phyloP scores from a whole-genome alignment of 2,797 vertebrate genomes.

The Lagodon rhomboides region DNA sequence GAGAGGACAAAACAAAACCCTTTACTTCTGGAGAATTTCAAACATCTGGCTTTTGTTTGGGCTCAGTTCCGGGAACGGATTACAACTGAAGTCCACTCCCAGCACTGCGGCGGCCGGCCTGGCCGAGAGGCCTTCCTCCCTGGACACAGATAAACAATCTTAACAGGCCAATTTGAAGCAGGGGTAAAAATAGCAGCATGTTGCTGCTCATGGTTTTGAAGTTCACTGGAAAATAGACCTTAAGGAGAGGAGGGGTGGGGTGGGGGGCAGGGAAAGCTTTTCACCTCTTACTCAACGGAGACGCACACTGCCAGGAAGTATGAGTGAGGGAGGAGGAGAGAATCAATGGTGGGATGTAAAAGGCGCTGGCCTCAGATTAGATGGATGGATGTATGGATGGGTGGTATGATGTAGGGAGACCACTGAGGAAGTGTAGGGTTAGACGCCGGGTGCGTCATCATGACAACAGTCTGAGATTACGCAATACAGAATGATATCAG shows the following conservation, averaged over 20 bases:
- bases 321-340: background rate
- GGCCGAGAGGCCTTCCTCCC: constrained; percentile 41
- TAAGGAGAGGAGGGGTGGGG: background rate
- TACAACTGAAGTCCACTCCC: constrained; percentile 56
- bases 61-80: constrained; percentile 76
- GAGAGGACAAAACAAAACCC: constrained; percentile 44
- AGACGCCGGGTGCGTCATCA: background rate
- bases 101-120: background rate
- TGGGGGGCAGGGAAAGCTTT: background rate
- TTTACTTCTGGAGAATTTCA: constrained; percentile 73
- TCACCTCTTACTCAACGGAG: constrained; percentile 3
- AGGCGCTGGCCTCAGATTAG: background rate
- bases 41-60: constrained; percentile 81
- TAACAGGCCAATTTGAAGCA: constrained; percentile 42
- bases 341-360: background rate
- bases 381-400: background rate
- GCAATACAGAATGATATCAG: constrained; percentile 30
- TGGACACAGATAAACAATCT: constrained; percentile 53
- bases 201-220: constrained; percentile 27
- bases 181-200: constrained; percentile 59
- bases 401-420: background rate
- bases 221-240: constrained; percentile 50
- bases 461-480: constrained; percentile 35
- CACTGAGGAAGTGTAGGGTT: background rate
- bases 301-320: constrained; percentile 3